These are phyloP conservation scores for Poeciliopsis turneri DNA, from an alignment of 2,797 vertebrate genomes.

Conservation along the genomic window DNA sequence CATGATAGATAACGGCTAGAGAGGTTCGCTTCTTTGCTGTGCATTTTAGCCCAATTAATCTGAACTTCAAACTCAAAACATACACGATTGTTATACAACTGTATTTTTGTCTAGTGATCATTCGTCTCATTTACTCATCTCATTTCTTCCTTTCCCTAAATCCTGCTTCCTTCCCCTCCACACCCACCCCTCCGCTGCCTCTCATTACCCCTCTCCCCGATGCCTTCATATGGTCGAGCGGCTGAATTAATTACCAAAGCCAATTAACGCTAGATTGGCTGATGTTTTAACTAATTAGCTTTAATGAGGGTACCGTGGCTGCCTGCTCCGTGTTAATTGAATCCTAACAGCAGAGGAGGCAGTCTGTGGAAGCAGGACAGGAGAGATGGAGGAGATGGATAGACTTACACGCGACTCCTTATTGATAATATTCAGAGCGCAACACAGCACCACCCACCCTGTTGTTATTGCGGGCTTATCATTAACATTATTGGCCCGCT, in stretches of 20 bases:
- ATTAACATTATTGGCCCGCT: constrained; percentile 57
- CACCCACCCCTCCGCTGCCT: constrained; percentile 15
- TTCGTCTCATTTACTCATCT: constrained; percentile 23
- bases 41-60: neutral
- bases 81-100: neutral
- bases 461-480: constrained; percentile 48
- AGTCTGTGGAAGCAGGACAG: constrained; percentile 76
- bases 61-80: constrained; percentile 6
- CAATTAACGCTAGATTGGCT: constrained; percentile 99
- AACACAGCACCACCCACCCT: constrained; percentile 56
- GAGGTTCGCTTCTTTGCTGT: neutral
- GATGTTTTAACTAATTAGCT: constrained; percentile 99
- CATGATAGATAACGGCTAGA: neutral
- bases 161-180: constrained; percentile 25
- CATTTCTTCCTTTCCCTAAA: neutral
- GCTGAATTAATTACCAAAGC: constrained; percentile 99
- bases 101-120: constrained; percentile 19
- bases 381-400: constrained; percentile 65
- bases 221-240: constrained; percentile 87
- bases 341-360: constrained; percentile 87
- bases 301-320: constrained; percentile 96
- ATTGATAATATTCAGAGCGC: constrained; percentile 66
- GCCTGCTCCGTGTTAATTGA: constrained; percentile 95
- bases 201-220: constrained; percentile 74
- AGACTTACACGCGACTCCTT: constrained; percentile 30